Conservation (phyloP, 1,140 invertebrate genomes). For the Euura lappo region DNA sequence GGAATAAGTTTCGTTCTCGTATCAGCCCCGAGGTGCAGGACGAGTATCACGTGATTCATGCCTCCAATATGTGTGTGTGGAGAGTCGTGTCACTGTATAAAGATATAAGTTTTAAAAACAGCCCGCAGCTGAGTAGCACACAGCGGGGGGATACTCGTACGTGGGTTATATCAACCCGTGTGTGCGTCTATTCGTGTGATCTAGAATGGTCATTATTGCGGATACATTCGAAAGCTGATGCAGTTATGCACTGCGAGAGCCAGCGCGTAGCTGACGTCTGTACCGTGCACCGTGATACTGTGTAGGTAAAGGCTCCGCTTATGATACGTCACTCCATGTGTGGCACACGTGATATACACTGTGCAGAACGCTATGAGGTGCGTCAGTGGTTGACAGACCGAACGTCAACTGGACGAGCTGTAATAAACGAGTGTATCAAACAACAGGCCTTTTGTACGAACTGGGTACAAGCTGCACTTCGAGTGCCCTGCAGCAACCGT, state of each 20-base stretch:
- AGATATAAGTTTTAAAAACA: too few relatives aligned
- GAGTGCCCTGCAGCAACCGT: background rate
- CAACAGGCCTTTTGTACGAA: background rate
- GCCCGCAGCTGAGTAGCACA: too few relatives aligned
- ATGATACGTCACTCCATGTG: background rate
- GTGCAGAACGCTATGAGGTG: background rate
- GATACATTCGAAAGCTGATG: slow-evolving; percentile 3
- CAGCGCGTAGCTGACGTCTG: background rate
- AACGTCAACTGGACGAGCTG: slow-evolving; percentile 2
- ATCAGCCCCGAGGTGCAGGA: too few relatives aligned
- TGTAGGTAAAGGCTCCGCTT: background rate
- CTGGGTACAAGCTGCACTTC: background rate
- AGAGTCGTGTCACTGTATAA: too few relatives aligned
- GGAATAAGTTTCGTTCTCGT: too few relatives aligned
- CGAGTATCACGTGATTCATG: too few relatives aligned
- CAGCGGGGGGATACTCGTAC: too few relatives aligned
- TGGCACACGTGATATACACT: background rate
- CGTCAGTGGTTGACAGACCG: background rate
- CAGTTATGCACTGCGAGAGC: background rate
- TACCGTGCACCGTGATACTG: background rate
- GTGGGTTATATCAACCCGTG: too few relatives aligned
- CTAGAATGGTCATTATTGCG: slow-evolving; percentile 3
- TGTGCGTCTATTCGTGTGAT: background rate
- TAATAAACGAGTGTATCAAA: slow-evolving; percentile 1
- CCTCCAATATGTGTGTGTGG: too few relatives aligned